Evolutionary conservation across 2,113 vertebrate genomes (phyloP).

Genomic region (Pogonocichla stellata): DNA sequence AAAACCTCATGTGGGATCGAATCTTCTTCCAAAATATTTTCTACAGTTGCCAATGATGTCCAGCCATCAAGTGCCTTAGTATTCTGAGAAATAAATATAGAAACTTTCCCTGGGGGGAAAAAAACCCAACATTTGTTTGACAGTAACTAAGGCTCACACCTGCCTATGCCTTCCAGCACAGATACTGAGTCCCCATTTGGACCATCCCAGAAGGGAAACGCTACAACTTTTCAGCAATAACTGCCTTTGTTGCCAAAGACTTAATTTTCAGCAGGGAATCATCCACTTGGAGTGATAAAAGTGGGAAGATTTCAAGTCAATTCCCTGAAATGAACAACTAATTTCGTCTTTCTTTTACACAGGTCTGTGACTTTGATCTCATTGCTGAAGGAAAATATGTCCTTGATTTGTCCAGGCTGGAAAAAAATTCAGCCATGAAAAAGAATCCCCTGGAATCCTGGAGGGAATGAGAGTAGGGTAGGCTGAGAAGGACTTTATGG

Average conservation of each 20-base stretch:
- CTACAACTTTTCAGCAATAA: neutral
- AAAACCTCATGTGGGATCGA: neutral
- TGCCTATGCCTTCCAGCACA: neutral
- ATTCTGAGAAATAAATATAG: neutral
- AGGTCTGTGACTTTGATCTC: neutral
- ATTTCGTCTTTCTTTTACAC: neutral
- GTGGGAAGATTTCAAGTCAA: neutral
- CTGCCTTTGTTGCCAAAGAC: conserved; percentile 19
- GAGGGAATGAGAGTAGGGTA: neutral
- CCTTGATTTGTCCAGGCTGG: neutral
- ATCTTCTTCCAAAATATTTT: neutral
- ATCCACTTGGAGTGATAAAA: neutral
- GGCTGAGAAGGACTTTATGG: neutral
- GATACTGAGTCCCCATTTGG: neutral
- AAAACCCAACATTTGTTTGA: neutral
- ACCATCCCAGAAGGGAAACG: neutral
- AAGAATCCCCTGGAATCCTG: neutral
- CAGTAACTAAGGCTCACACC: neutral
- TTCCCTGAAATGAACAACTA: neutral
- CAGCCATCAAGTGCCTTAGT: neutral
- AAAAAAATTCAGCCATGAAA: neutral
- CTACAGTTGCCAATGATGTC: neutral
- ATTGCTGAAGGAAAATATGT: neutral
- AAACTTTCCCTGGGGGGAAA: neutral
- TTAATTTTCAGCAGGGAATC: neutral